These are phyloP conservation scores for Podarcis muralis DNA, from an alignment of 2,113 vertebrate species.

Conservation along the genomic window DNA sequence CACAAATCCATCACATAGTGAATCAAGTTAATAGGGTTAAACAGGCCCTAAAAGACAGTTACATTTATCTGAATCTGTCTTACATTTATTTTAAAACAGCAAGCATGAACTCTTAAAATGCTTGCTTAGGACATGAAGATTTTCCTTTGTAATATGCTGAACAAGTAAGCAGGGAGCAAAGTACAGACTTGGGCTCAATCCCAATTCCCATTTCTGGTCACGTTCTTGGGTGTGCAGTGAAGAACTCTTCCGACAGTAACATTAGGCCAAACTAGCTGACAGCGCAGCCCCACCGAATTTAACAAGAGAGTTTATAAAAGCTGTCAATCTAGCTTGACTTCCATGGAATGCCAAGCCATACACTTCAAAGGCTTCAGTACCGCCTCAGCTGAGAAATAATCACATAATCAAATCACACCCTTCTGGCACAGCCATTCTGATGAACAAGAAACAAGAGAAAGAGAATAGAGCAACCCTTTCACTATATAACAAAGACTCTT, in stretches of 20 bases:
- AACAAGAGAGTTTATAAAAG: background rate
- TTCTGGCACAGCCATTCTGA: background rate
- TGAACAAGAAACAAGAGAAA: background rate
- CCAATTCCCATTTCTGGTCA: background rate
- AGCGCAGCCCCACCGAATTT: background rate
- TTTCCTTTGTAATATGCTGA: background rate
- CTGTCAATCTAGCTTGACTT: background rate
- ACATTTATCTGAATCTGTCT: too few species aligned
- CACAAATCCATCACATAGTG: background rate
- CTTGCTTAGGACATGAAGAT: background rate
- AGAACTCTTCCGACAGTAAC: background rate
- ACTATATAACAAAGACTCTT: background rate
- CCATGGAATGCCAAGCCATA: background rate
- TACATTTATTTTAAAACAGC: background rate
- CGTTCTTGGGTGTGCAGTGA: background rate
- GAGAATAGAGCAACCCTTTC: background rate
- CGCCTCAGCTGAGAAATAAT: background rate
- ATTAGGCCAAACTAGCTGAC: background rate
- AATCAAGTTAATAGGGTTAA: background rate
- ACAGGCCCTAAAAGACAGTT: background rate
- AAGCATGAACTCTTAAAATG: background rate
- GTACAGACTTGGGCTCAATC: background rate
- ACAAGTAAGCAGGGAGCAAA: background rate
- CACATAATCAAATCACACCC: background rate
- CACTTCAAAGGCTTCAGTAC: background rate